phyloP scores from a whole-genome alignment of 2,888 invertebrate genomes.

The Acleris literana region DNA sequence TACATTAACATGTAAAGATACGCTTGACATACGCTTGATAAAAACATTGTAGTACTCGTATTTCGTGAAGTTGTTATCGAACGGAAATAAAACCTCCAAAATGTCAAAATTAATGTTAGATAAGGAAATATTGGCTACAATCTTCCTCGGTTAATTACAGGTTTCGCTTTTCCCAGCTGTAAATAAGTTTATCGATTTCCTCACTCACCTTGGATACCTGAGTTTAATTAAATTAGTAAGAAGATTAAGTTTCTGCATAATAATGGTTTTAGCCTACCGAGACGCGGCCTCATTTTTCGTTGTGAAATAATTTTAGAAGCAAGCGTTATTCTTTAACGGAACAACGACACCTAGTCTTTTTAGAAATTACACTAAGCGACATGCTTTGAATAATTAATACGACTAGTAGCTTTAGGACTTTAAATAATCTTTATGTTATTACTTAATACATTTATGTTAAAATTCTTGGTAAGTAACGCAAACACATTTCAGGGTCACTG shows the following conservation, averaged over 20 bases:
- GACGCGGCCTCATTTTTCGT: conserved; percentile 42
- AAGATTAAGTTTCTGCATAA: conserved; percentile 57
- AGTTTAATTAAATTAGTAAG: conserved; percentile 56
- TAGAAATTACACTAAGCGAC: too few species aligned
- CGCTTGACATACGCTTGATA: too few species aligned
- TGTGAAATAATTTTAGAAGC: background rate
- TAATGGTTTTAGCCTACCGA: conserved; percentile 49
- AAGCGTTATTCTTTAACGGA: background rate
- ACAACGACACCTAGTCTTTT: background rate
- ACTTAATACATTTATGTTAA: too few species aligned
- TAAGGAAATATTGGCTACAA: conserved; percentile 13
- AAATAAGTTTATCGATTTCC: conserved; percentile 39
- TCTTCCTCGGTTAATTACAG: conserved; percentile 15
- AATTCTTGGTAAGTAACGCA: background rate
- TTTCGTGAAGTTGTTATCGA: background rate
- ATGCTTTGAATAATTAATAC: too few species aligned
- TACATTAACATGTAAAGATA: too few species aligned
- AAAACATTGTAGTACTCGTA: background rate
- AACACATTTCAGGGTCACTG: background rate
- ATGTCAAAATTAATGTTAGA: background rate
- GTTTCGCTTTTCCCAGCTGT: conserved; percentile 19
- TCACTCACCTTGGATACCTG: conserved; percentile 41
- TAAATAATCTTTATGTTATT: too few species aligned
- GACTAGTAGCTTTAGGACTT: too few species aligned
- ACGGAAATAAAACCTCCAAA: too few species aligned